Conservation (phyloP, 2,113 vertebrate species). For the Muntiacus muntjak region DNA sequence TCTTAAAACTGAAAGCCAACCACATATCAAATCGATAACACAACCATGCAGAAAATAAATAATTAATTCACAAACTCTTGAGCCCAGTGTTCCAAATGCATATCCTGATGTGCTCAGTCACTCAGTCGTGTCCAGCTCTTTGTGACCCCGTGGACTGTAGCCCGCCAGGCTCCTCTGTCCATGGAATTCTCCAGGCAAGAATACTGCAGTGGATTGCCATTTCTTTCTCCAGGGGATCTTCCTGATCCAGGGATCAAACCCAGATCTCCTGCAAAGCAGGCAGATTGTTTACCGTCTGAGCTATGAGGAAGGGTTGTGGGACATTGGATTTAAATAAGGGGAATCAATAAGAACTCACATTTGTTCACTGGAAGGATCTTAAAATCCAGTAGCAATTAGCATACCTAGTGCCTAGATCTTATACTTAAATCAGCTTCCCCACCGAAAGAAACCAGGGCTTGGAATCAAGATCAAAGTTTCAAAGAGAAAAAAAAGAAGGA, state of each 20-base stretch:
- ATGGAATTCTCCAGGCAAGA: background rate
- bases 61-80: background rate
- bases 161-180: background rate
- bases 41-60: background rate
- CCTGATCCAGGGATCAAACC: no score
- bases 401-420: background rate
- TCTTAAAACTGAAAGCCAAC: constrained; percentile 20
- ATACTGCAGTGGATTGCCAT: background rate
- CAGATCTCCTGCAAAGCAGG: background rate
- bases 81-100: background rate
- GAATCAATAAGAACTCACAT: background rate
- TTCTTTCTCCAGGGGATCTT: no score
- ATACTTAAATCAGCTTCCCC: background rate
- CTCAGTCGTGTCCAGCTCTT: background rate
- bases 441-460: background rate
- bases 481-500: background rate
- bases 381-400: background rate
- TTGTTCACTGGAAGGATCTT: background rate
- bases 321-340: background rate
- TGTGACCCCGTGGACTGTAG: background rate
- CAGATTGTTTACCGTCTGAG: background rate
- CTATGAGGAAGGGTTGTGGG: background rate
- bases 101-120: background rate
- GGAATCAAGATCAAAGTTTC: background rate
- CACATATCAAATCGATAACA: background rate